These are phyloP conservation scores for Dynastes tityus DNA, from an alignment of 2,888 invertebrate genomes.

Conservation along the genomic window DNA sequence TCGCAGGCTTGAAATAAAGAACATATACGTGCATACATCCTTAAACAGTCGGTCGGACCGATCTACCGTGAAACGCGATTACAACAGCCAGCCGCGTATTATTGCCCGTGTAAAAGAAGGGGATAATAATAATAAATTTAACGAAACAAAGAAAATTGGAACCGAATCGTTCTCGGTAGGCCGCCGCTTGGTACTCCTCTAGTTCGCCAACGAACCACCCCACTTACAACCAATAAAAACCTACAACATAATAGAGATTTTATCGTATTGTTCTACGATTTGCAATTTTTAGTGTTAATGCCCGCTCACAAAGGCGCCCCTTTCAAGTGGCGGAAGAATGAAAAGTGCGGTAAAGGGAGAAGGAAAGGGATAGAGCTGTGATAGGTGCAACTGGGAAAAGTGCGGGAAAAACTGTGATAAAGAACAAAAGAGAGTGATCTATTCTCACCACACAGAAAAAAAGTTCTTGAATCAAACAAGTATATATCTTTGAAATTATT, in stretches of 20 bases:
- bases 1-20: background rate
- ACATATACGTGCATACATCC: background rate
- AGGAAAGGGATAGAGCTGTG: background rate
- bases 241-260: slow-evolving; percentile 31
- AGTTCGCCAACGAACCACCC: background rate
- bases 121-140: slow-evolving; percentile 35
- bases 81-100: background rate
- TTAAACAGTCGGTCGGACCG: background rate
- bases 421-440: too few relatives aligned
- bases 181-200: background rate
- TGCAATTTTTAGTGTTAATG: slow-evolving; percentile 32
- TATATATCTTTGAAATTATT: too few relatives aligned
- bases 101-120: background rate
- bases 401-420: too few relatives aligned
- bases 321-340: background rate
- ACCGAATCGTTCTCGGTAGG: slow-evolving; percentile 18
- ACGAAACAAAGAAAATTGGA: slow-evolving; percentile 31
- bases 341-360: background rate
- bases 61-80: slow-evolving; percentile 21
- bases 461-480: too few relatives aligned
- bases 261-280: slow-evolving; percentile 39
- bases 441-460: too few relatives aligned
- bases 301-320: slow-evolving; percentile 1
- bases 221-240: slow-evolving; percentile 14
- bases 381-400: too few relatives aligned